These are phyloP conservation scores for Pipistrellus kuhlii DNA, from an alignment of 2,797 vertebrate genomes.

Conservation along the genomic window DNA sequence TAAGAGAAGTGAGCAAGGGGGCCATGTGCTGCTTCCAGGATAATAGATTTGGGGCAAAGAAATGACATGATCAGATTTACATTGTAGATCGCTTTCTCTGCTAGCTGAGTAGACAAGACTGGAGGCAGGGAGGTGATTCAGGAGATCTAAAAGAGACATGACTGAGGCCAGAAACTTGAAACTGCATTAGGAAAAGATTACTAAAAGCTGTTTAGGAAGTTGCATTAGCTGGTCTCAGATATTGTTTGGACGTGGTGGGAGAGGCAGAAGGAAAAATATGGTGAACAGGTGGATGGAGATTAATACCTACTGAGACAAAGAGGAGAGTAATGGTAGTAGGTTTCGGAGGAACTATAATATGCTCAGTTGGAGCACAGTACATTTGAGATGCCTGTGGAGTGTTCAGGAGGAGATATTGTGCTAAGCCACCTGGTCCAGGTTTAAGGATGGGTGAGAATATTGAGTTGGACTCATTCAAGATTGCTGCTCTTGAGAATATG, in stretches of 20 bases:
- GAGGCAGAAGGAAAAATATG: constrained; percentile 41
- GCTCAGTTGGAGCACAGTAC: background rate
- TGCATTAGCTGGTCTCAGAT: background rate
- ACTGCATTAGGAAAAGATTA: background rate
- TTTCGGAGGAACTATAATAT: constrained; percentile 23
- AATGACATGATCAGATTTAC: background rate
- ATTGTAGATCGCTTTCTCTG: background rate
- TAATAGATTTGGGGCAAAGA: background rate
- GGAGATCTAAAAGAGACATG: background rate
- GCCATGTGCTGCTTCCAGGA: background rate
- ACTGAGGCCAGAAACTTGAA: background rate
- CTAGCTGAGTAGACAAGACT: background rate
- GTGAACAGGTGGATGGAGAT: constrained; percentile 64
- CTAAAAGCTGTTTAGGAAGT: background rate
- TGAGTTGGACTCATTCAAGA: background rate
- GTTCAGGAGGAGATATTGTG: background rate
- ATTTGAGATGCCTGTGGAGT: constrained; percentile 54
- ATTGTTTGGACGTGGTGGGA: background rate
- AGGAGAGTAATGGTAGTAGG: background rate
- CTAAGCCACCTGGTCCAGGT: constrained; percentile 20
- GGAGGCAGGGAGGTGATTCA: background rate
- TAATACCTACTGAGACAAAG: constrained; percentile 63
- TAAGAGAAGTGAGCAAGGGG: background rate
- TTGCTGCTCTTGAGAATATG: background rate
- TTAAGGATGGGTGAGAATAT: constrained; percentile 1